These are phyloP conservation scores for Corythornis leucogaster DNA, from an alignment of 2,797 vertebrate species.

Conservation along the genomic window DNA sequence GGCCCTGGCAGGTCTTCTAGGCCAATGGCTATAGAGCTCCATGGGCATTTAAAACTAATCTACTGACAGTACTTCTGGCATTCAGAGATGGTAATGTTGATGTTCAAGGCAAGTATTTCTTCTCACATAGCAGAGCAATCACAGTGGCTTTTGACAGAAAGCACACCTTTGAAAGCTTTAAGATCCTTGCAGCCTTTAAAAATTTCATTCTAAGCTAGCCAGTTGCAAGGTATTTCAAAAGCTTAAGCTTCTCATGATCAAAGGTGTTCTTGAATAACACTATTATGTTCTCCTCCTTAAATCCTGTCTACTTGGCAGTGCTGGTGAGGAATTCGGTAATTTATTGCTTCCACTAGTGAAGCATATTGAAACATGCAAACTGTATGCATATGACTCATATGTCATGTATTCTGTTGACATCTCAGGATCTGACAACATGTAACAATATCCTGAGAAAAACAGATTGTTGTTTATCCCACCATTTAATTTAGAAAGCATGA, in stretches of 20 bases:
- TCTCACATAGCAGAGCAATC: constrained; percentile 24
- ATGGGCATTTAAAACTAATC: not conserved
- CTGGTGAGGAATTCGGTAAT: constrained; percentile 23
- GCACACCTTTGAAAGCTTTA: constrained; percentile 62
- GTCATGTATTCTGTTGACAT: not conserved
- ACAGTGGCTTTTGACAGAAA: constrained; percentile 25
- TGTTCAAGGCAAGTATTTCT: not conserved
- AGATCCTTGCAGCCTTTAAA: constrained; percentile 53
- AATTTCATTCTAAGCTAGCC: constrained; percentile 54
- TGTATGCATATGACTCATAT: not conserved
- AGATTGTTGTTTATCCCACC: not conserved
- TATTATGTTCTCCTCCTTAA: constrained; percentile 71
- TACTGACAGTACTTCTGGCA: not conserved
- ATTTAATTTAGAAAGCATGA: constrained; percentile 5
- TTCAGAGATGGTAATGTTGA: not conserved
- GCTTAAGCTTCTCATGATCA: constrained; percentile 52
- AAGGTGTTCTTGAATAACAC: constrained; percentile 29
- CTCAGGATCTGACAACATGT: not conserved
- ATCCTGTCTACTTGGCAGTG: constrained; percentile 44
- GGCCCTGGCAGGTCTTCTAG: not conserved
- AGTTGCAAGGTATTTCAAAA: constrained; percentile 59
- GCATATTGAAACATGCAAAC: constrained; percentile 6
- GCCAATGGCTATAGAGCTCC: not conserved
- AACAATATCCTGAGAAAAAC: not conserved
- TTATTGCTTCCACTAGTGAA: not conserved